These are phyloP conservation scores for Dolichomitus sp. DNA, from an alignment of 2,888 invertebrate species.

Conservation along the genomic window DNA sequence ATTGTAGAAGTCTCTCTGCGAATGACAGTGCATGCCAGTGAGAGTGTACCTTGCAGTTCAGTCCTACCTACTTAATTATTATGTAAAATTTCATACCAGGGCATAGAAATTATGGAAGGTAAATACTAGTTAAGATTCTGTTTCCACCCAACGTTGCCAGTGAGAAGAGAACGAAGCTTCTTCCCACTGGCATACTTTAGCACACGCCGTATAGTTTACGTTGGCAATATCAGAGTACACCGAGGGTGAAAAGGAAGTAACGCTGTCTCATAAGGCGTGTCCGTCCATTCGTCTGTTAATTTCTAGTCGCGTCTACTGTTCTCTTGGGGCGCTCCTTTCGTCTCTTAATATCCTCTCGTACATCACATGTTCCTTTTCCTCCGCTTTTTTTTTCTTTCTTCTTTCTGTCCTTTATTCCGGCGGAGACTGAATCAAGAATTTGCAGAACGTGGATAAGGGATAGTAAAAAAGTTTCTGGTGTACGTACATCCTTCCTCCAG, in stretches of 20 bases:
- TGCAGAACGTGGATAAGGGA: constrained; percentile 40
- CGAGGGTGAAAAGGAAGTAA: constrained; percentile 5
- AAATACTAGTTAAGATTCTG: not conserved
- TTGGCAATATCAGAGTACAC: constrained; percentile 7
- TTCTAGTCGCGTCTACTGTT: not conserved
- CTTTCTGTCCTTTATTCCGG: not conserved
- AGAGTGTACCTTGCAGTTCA: too few relatives aligned
- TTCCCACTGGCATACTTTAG: not conserved
- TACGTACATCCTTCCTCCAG: constrained; percentile 23
- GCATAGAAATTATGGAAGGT: not conserved
- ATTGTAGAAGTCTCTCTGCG: too few relatives aligned
- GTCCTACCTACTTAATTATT: too few relatives aligned
- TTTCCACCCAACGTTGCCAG: not conserved
- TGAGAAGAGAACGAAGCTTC: too few relatives aligned
- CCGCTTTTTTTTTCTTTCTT: constrained; percentile 1
- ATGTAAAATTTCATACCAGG: too few relatives aligned
- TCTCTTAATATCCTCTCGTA: constrained; percentile 19
- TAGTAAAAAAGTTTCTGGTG: constrained; percentile 48
- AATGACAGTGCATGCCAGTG: too few relatives aligned
- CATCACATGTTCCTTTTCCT: not conserved
- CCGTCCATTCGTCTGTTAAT: constrained; percentile 2
- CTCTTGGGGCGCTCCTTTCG: not conserved
- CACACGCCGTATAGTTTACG: not conserved
- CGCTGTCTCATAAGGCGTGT: not conserved
- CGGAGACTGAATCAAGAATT: constrained; percentile 53